phyloP scores from a whole-genome alignment of 2,888 invertebrate species.

The Hyles lineata region DNA sequence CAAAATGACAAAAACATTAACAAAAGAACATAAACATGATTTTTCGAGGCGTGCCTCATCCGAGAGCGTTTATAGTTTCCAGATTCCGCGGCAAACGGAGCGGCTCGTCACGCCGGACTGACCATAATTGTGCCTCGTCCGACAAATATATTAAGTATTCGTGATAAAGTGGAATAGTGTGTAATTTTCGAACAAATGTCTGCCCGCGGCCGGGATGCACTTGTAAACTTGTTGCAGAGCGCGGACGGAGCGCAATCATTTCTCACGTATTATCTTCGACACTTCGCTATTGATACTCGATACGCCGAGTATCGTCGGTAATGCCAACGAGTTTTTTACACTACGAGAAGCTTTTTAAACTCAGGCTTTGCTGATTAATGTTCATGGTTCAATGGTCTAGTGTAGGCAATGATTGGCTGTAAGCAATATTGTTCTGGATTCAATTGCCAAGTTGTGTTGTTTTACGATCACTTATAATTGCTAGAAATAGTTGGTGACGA shows the following conservation, averaged over 20 bases:
- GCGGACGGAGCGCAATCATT: slow-evolving; percentile 40
- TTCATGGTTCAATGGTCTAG: neutral
- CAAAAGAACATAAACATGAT: neutral
- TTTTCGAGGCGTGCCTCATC: slow-evolving; percentile 44
- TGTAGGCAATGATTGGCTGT: neutral
- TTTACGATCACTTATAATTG: too few species aligned
- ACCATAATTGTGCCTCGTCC: slow-evolving; percentile 66
- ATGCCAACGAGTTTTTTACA: slow-evolving; percentile 2
- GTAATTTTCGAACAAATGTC: slow-evolving; percentile 67
- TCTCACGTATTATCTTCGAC: slow-evolving; percentile 27
- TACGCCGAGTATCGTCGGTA: neutral
- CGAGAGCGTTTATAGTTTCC: slow-evolving; percentile 46
- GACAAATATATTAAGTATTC: slow-evolving; percentile 76
- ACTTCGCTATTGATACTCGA: neutral
- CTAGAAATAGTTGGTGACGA: too few species aligned
- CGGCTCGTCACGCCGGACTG: slow-evolving; percentile 70
- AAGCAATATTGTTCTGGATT: too few species aligned
- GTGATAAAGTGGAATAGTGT: slow-evolving; percentile 62
- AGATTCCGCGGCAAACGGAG: slow-evolving; percentile 58
- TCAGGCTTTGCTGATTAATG: neutral
- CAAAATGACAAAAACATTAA: neutral
- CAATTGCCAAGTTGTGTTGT: too few species aligned
- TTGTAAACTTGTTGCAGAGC: slow-evolving; percentile 42
- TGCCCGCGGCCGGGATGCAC: slow-evolving; percentile 47
- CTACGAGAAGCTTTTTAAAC: neutral